Base-by-base conservation (phyloP, 1,140 invertebrate genomes). In the Neodiprion pinetum region DNA sequence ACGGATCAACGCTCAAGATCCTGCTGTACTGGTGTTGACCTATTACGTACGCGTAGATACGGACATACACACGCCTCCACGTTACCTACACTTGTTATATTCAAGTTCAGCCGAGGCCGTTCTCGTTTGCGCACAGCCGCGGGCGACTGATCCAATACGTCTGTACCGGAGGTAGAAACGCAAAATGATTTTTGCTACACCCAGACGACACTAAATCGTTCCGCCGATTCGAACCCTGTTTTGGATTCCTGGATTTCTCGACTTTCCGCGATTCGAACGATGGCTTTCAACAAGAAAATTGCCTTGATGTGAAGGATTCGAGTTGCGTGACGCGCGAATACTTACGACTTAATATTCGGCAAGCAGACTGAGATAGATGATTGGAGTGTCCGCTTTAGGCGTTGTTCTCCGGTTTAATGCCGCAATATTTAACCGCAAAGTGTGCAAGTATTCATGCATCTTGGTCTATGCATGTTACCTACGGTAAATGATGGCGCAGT, bases 311-410 rank as follows among this genome's bases (percentile, higher is more conserved):
- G 28, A 40, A 5, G 28, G 28, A 40, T 40, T 40, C 28, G 28
- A 40, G 28, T 40, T 40, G 28, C 28, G 53, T 17, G 53, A 9
- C 53, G n/a, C 9, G n/a, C n/a, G 9, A 14, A 61, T 61, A 61
- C 53, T 61, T 14, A 61, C 53, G 53, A 61, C 53, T 61, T 61
- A 61, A 61, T 61, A 61, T 61, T 61, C 53, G 53, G 53, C 53
- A 61, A 61, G 53, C 11, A 61, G n/a, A 61, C 11, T 61, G 53
- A 17, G 53, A 61, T 61, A 9, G 53, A 61, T 61, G 53, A 61
- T 61, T 17, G 11, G 9, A 17, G 53, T 8, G 53, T 7, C 53
- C 8, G 53, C 53, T 61, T 61, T 61, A 17, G 53, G 53, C 53
- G 53, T 12, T 61, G 9, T 14, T 12, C 53, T 17, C 53, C 11